Evolutionary conservation across 2,797 vertebrate species (phyloP).

Genomic region (Rhodeus uyekii): DNA sequence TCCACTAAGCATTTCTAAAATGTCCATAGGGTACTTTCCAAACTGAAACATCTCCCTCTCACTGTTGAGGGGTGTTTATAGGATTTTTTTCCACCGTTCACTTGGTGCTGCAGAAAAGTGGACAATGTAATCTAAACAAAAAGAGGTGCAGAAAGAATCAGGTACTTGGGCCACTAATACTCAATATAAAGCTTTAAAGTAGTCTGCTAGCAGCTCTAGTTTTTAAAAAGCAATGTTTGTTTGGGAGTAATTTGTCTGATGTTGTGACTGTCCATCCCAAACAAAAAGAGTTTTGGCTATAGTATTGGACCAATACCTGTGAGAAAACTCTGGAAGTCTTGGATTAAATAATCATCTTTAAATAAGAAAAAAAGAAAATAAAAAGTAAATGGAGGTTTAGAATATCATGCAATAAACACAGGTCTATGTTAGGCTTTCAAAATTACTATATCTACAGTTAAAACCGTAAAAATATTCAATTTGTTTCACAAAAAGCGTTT

Average conservation of each 20-base stretch:
- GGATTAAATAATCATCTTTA: constrained; percentile 49
- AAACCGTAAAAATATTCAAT: constrained; percentile 32
- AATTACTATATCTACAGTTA: not conserved
- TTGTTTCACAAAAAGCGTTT: constrained; percentile 15
- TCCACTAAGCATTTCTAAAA: constrained; percentile 84
- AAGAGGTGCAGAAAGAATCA: not conserved
- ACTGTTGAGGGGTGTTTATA: constrained; percentile 50
- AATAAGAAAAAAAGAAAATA: constrained; percentile 27
- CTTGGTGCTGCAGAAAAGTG: constrained; percentile 39
- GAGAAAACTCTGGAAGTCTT: constrained; percentile 26
- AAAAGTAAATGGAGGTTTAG: not conserved
- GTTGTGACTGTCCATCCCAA: constrained; percentile 14
- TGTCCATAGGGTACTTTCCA: constrained; percentile 86
- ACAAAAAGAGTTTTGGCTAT: constrained; percentile 28
- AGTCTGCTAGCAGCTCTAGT: constrained; percentile 31
- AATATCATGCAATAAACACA: constrained; percentile 23
- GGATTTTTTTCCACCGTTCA: constrained; percentile 43
- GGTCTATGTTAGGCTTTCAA: not conserved
- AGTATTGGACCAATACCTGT: constrained; percentile 8
- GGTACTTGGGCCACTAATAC: not conserved
- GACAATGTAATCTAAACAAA: constrained; percentile 21
- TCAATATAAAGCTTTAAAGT: constrained; percentile 28
- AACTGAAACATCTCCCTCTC: constrained; percentile 82
- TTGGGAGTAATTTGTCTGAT: constrained; percentile 20
- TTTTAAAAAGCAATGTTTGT: constrained; percentile 13